Conservation (phyloP, 2,113 vertebrate genomes). For the Pelobates fuscus region DNA sequence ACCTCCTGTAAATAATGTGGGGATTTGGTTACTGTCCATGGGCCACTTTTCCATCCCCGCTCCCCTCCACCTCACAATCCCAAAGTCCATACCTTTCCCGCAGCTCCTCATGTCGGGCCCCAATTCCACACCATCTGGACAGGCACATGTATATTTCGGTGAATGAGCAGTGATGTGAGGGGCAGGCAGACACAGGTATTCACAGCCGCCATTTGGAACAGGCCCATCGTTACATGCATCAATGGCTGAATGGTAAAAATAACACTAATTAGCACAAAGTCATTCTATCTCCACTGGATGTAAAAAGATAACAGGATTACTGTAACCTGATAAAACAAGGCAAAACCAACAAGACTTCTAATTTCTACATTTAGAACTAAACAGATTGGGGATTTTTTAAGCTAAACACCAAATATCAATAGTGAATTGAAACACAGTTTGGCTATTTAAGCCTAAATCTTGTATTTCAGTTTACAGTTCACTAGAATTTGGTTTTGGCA, state of each 20-base stretch:
- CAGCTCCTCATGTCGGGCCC: constrained; percentile 94
- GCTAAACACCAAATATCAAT: too few relatives aligned
- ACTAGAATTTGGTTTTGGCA: not conserved
- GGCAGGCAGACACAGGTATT: constrained; percentile 93
- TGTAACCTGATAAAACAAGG: too few relatives aligned
- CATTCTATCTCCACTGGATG: not conserved
- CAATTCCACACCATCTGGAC: constrained; percentile 89
- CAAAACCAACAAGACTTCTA: too few relatives aligned
- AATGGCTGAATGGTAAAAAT: constrained; percentile 68
- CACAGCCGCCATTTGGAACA: constrained; percentile 90
- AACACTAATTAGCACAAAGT: not conserved
- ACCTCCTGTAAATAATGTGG: too few relatives aligned
- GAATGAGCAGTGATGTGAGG: constrained; percentile 90
- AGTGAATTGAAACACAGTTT: too few relatives aligned
- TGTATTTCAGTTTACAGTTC: not conserved
- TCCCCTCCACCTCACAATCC: too few relatives aligned
- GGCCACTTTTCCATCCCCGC: too few relatives aligned
- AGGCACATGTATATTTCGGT: constrained; percentile 92
- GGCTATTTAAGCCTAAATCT: too few relatives aligned
- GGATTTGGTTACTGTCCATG: too few relatives aligned
- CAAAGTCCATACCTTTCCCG: constrained; percentile 72
- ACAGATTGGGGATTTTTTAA: too few relatives aligned
- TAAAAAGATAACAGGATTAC: too few relatives aligned
- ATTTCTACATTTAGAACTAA: too few relatives aligned
- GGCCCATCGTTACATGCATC: constrained; percentile 87